phyloP scores from a whole-genome alignment of 2,113 vertebrate species.

The Ramphastos sulfuratus region DNA sequence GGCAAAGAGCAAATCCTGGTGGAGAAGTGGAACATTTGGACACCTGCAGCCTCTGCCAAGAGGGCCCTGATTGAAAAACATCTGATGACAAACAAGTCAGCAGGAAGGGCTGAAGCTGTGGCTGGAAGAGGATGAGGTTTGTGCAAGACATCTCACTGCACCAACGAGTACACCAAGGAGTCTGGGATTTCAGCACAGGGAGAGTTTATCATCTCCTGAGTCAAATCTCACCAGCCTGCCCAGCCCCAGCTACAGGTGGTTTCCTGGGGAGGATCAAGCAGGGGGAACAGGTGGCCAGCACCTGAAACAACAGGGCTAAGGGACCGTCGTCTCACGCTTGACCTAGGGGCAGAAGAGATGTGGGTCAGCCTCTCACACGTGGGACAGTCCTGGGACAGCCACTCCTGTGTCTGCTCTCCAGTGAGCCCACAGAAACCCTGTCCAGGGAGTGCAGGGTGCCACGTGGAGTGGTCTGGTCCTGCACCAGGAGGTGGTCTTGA shows the following conservation, averaged over 20 bases:
- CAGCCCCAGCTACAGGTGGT: not conserved
- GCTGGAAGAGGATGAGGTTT: constrained; percentile 25
- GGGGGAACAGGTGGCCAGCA: not conserved
- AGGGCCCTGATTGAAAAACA: not conserved
- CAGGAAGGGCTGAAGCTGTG: not conserved
- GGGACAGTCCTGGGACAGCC: not conserved
- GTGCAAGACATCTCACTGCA: not conserved
- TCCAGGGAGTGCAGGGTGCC: not conserved
- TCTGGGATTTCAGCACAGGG: not conserved
- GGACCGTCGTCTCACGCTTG: not conserved
- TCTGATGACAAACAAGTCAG: not conserved
- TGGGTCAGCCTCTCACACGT: rapidly evolving
- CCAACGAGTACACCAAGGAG: not conserved
- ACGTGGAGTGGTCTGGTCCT: not conserved
- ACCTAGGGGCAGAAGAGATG: not conserved
- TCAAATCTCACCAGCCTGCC: not conserved
- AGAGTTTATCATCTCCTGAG: not conserved
- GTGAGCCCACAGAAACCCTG: not conserved
- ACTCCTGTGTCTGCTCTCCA: rapidly evolving
- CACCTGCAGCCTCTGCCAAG: not conserved
- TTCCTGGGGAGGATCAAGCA: not conserved
- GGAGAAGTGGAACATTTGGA: not conserved
- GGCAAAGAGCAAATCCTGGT: not conserved
- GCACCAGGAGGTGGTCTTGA: not conserved
- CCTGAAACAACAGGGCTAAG: not conserved